Evolutionary conservation across 2,797 vertebrate genomes (phyloP), one percentile per base, ranked within the genome.

Genomic region (Scolopax bukidnonensis): DNA sequence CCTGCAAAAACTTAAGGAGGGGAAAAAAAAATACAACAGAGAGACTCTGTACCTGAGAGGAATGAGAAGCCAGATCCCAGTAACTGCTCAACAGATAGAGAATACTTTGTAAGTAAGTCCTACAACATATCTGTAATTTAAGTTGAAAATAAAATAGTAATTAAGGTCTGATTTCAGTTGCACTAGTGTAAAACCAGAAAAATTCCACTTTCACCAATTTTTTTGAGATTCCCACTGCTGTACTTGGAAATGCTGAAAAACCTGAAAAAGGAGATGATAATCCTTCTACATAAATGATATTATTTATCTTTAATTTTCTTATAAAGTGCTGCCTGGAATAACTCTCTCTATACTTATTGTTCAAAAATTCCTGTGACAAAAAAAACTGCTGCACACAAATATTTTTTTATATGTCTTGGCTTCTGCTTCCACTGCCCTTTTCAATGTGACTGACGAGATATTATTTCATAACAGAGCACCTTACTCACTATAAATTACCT

Each of bases 161-260:
- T 60, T n/a, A 53, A 40, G 24, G 13, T 43, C 6, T 18, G 36
- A 68, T 83, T 87, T 76, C 36, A 93, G 47, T 10, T 65, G 10
- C 40, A 60, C 11, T 24, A 53, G 4, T 41, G 11, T 28, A 83
- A 89, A 95, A 61, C 0, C 11, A 93, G 41, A 81, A 94, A 74
- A 91, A 53, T 9, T 2, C 3, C 12, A 53, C 24, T 56, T 47
- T 36, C 8, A 57, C 5, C 4, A 9, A n/a, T 2, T 20, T 84
- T 60, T 51, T 80, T n/a, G 1, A 65, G 17, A 11, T 47, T 88
- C 18, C 14, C 25, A 47, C 25, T 59, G 23, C 19, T 68, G 28
- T 48, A 74, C 32, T 33, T 89, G 17, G 28, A 90, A 84, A 95
- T 77, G 81, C 40, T 67, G 41, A 76, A 92, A 92, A 90, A 85